These are phyloP conservation scores for Periphyllus acericola DNA, from an alignment of 2,888 invertebrate species.

Conservation along the genomic window DNA sequence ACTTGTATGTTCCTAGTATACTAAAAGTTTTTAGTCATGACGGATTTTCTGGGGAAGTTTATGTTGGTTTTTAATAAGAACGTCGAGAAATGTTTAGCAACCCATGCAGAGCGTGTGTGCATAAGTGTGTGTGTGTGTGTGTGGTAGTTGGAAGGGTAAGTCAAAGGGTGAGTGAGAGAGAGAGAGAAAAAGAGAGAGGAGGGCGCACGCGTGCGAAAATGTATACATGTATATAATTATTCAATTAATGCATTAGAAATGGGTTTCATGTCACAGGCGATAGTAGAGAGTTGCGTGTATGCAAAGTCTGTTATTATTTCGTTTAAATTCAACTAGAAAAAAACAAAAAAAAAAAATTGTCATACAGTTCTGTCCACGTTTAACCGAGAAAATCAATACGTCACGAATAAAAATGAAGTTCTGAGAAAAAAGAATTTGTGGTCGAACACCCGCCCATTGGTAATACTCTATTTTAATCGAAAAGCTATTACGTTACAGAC, in stretches of 20 bases:
- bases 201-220: too few relatives aligned
- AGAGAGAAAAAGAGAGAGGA: too few relatives aligned
- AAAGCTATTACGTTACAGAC: constrained; percentile 20
- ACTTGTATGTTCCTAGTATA: background rate
- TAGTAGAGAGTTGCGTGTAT: background rate
- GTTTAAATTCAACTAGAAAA: background rate
- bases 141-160: background rate
- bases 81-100: background rate
- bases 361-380: background rate
- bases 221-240: background rate
- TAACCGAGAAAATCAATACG: constrained; percentile 22
- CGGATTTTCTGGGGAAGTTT: background rate
- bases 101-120: background rate
- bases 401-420: background rate
- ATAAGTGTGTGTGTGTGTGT: too few relatives aligned
- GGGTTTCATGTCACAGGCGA: background rate
- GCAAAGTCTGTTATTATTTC: background rate
- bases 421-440: background rate
- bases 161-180: background rate
- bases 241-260: constrained; percentile 16
- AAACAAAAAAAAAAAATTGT: background rate
- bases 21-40: background rate
- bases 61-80: constrained; percentile 6
- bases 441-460: background rate
- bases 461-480: constrained; percentile 32